Conservation (phyloP, 2,888 invertebrate genomes). For the Lingula anatina region DNA sequence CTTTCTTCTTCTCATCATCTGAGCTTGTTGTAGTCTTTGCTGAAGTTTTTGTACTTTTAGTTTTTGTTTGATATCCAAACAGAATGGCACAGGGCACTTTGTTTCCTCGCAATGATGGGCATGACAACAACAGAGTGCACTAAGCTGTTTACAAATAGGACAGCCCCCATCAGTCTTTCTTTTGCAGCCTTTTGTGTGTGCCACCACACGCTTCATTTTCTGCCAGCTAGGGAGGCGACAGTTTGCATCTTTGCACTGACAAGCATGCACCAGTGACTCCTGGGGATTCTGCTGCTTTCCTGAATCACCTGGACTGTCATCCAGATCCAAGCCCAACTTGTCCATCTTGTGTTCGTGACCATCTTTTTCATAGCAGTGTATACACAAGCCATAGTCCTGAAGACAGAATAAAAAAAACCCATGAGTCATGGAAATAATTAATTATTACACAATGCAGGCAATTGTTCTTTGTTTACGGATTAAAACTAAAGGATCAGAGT, state of each 20-base stretch:
- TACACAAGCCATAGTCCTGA: slow-evolving; percentile 95
- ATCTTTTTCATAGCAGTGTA: slow-evolving; percentile 87
- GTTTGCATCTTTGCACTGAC: slow-evolving; percentile 97
- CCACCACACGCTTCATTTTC: slow-evolving; percentile 99
- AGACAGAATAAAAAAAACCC: slow-evolving; percentile 11
- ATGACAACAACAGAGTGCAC: slow-evolving; percentile 97
- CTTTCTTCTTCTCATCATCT: slow-evolving; percentile 69
- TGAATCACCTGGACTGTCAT: slow-evolving; percentile 68
- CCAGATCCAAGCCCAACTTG: slow-evolving; percentile 87
- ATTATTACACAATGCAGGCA: too few relatives aligned
- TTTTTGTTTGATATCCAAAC: slow-evolving; percentile 96
- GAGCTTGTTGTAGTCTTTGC: slow-evolving; percentile 90
- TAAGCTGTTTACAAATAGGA: slow-evolving; percentile 97
- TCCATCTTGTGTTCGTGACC: slow-evolving; percentile 98
- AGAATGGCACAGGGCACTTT: slow-evolving; percentile 98
- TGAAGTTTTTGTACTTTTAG: slow-evolving; percentile 94
- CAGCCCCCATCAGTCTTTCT: slow-evolving; percentile 74
- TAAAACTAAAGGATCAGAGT: too few relatives aligned
- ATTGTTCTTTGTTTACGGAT: too few relatives aligned
- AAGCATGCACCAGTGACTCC: slow-evolving; percentile 92
- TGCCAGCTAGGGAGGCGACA: slow-evolving; percentile 95
- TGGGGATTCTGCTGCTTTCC: slow-evolving; percentile 74
- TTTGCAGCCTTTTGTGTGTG: slow-evolving; percentile 95
- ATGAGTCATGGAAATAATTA: too few relatives aligned
- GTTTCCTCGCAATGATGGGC: slow-evolving; percentile 89